These are phyloP conservation scores for Ibycter americanus DNA, from an alignment of 2,797 vertebrate species.

Conservation along the genomic window DNA sequence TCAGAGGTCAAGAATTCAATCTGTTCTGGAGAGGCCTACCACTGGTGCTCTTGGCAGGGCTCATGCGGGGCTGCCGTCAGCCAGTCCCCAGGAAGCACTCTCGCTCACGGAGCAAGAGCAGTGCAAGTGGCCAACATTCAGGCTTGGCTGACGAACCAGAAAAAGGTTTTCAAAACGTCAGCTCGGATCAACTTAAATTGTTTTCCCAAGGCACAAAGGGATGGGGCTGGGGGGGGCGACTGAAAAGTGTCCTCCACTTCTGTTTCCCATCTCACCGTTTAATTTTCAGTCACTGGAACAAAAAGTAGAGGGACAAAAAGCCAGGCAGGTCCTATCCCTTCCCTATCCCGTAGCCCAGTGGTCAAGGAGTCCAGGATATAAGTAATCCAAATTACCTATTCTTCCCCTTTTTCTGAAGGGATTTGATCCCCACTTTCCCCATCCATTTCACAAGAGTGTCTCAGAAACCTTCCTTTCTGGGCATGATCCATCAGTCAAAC, in stretches of 20 bases:
- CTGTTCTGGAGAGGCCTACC: constrained; percentile 50
- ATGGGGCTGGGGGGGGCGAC: not conserved
- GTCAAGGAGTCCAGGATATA: not conserved
- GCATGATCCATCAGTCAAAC: not conserved
- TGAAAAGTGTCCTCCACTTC: not conserved
- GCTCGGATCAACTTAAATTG: not conserved
- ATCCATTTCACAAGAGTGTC: not conserved
- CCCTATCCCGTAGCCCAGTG: not conserved
- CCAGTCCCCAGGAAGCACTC: constrained; percentile 53
- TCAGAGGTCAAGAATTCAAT: constrained; percentile 64
- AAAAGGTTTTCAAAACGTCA: constrained; percentile 49
- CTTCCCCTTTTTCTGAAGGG: not conserved
- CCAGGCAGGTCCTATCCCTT: not conserved
- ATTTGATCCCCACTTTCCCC: not conserved
- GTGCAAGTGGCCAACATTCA: constrained; percentile 25
- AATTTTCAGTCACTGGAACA: not conserved
- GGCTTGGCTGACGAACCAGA: constrained; percentile 18
- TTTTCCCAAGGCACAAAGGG: not conserved
- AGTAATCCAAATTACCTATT: not conserved
- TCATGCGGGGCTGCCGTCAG: not conserved
- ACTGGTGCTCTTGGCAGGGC: constrained; percentile 56
- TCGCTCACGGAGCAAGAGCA: accelerated
- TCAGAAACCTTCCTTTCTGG: not conserved
- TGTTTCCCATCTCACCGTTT: not conserved
- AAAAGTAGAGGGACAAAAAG: not conserved